phyloP scores from a whole-genome alignment of 2,888 invertebrate species.

The Limnephilus auricula region DNA sequence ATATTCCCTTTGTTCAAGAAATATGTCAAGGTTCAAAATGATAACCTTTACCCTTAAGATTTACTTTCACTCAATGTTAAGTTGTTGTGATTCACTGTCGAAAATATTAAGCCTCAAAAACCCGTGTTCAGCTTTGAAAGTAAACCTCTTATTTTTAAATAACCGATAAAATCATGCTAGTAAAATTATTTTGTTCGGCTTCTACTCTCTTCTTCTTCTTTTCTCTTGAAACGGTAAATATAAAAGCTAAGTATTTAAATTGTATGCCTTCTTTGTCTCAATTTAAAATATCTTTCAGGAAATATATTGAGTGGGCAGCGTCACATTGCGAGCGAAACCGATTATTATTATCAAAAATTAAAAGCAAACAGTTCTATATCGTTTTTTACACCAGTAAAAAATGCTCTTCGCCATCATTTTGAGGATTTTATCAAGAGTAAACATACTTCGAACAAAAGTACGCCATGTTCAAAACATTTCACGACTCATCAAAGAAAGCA shows the following conservation, averaged over 20 bases:
- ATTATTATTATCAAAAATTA: background rate
- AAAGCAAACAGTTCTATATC: background rate
- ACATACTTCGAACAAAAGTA: background rate
- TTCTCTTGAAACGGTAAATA: background rate
- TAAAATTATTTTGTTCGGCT: background rate
- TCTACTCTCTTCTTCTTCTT: no score
- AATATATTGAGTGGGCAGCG: background rate
- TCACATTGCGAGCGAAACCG: background rate
- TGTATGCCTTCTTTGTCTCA: background rate
- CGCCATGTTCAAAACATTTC: background rate
- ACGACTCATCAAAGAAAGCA: background rate
- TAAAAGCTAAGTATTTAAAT: background rate
- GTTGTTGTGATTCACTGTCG: background rate
- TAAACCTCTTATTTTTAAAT: background rate
- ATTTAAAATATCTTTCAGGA: background rate
- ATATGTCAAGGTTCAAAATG: constrained; percentile 10
- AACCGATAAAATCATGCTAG: background rate
- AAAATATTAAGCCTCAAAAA: background rate
- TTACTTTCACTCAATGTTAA: background rate
- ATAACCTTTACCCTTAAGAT: background rate
- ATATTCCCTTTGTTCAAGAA: constrained; percentile 23
- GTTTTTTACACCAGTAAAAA: background rate
- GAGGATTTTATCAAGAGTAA: background rate
- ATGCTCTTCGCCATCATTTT: background rate
- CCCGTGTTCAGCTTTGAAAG: background rate